Evolutionary conservation across 2,113 vertebrate species (phyloP).

Genomic region (Pandion haliaetus): DNA sequence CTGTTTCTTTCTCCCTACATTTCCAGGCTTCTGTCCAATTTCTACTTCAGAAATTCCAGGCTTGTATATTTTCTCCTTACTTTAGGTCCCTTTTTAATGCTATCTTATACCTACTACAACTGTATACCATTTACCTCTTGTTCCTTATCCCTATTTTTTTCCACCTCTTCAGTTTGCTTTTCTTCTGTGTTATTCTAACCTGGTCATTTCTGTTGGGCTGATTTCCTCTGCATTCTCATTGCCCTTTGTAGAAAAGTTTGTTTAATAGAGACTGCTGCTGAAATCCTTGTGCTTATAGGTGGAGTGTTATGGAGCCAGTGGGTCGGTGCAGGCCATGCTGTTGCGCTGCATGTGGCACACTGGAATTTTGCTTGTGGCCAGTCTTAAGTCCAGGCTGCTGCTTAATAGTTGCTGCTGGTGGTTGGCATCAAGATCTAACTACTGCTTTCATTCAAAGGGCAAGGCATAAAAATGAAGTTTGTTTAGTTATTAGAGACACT

Average conservation of each 20-base stretch:
- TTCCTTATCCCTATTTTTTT: not conserved
- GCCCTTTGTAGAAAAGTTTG: not conserved
- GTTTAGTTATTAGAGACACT: not conserved
- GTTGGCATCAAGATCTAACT: not conserved
- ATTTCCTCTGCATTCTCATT: not conserved
- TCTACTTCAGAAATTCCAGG: conserved; percentile 63
- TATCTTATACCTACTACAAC: not conserved
- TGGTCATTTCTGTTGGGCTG: not conserved
- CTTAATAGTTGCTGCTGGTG: not conserved
- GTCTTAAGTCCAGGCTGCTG: not conserved
- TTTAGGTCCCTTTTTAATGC: conserved; percentile 22
- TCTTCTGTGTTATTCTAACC: not conserved
- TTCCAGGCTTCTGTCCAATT: conserved; percentile 51
- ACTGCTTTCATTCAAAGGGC: not conserved
- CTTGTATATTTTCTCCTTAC: conserved; percentile 51
- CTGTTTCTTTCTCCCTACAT: not conserved
- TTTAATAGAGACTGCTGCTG: not conserved
- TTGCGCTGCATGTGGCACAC: not conserved
- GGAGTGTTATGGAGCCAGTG: not conserved
- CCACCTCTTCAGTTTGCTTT: conserved; percentile 1
- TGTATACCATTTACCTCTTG: not conserved
- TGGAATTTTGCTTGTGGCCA: not conserved
- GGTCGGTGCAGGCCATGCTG: not conserved
- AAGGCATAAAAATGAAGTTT: not conserved
- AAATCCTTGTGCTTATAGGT: not conserved